phyloP scores from a whole-genome alignment of 2,113 vertebrate species.

The Pagrus major region DNA sequence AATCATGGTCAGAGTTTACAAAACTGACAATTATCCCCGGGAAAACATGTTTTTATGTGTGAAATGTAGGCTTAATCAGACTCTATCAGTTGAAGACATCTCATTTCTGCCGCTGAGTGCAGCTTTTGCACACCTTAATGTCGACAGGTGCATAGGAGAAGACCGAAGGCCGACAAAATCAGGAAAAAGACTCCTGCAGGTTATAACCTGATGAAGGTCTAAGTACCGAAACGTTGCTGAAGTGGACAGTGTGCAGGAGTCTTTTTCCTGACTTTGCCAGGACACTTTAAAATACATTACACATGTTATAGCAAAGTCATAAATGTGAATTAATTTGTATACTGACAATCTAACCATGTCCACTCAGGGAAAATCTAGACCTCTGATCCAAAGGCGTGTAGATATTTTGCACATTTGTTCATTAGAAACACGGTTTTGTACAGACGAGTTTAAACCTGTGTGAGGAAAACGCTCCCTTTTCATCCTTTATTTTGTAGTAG shows the following conservation, averaged over 20 bases:
- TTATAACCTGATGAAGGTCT: too few relatives aligned
- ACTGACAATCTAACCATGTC: background rate
- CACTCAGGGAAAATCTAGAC: background rate
- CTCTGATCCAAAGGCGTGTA: background rate
- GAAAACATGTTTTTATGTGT: background rate
- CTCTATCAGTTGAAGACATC: background rate
- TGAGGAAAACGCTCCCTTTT: background rate
- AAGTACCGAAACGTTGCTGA: too few relatives aligned
- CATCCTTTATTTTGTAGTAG: background rate
- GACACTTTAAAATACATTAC: too few relatives aligned
- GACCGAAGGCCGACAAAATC: too few relatives aligned
- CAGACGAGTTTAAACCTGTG: background rate
- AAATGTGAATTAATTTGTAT: too few relatives aligned
- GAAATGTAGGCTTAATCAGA: background rate
- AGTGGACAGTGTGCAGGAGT: too few relatives aligned
- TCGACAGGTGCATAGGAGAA: too few relatives aligned
- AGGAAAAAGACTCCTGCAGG: too few relatives aligned
- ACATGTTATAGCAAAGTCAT: background rate
- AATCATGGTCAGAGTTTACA: background rate
- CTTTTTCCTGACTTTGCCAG: too few relatives aligned
- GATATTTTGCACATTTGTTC: background rate
- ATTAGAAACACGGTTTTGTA: background rate
- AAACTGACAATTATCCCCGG: background rate
- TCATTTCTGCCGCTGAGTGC: too few relatives aligned
- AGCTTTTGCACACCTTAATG: too few relatives aligned